phyloP scores from a whole-genome alignment of 2,797 vertebrate genomes.

The Poeciliopsis gracilis region DNA sequence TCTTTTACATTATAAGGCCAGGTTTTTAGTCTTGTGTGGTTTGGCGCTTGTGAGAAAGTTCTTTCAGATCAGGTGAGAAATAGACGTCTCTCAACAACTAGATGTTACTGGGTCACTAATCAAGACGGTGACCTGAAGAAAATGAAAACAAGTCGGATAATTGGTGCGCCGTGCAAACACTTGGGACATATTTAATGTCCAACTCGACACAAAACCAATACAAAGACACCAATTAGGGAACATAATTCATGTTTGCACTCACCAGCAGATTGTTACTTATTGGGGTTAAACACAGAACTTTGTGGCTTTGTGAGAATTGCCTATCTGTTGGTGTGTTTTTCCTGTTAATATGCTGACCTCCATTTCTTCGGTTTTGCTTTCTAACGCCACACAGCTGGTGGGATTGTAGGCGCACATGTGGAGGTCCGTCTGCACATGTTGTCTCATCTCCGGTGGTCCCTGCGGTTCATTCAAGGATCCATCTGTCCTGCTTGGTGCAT shows the following conservation, averaged over 20 bases:
- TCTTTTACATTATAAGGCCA: not conserved
- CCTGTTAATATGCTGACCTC: not conserved
- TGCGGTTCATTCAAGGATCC: conserved; percentile 48
- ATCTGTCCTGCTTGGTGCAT: conserved; percentile 64
- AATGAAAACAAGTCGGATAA: not conserved
- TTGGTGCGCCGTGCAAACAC: not conserved
- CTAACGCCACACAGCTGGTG: not conserved
- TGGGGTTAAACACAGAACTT: not conserved
- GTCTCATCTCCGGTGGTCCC: conserved; percentile 32
- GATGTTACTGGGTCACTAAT: not conserved
- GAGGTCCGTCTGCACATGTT: conserved; percentile 12
- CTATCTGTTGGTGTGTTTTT: not conserved
- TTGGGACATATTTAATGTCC: not conserved
- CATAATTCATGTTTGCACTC: not conserved
- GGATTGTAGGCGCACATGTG: not conserved
- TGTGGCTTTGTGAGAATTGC: not conserved
- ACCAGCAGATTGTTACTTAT: not conserved
- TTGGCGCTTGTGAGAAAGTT: not conserved
- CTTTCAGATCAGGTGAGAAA: not conserved
- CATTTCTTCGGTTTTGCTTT: conserved; percentile 12
- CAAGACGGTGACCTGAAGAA: not conserved
- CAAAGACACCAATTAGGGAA: not conserved
- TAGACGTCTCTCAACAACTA: not conserved
- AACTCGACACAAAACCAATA: not conserved
- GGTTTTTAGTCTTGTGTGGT: no score